These are phyloP conservation scores for Burhinus bistriatus DNA, from an alignment of 2,113 vertebrate genomes.

Conservation along the genomic window DNA sequence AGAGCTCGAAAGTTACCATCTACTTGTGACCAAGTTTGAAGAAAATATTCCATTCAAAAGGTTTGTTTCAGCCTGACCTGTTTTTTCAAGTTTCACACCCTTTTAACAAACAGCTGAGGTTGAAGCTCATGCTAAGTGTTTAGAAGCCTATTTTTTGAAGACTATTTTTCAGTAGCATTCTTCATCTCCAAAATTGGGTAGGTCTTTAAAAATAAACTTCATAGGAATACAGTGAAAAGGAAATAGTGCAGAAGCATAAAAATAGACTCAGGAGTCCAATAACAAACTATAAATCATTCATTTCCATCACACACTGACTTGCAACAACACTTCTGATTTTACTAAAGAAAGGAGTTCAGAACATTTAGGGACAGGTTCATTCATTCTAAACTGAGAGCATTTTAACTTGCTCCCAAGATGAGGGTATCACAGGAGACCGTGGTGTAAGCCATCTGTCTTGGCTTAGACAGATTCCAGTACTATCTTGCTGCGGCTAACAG, in stretches of 20 bases:
- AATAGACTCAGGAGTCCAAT: constrained; percentile 25
- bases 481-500: neutral
- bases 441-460: neutral
- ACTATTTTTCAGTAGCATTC: neutral
- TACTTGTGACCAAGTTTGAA: neutral
- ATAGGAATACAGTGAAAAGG: constrained; percentile 27
- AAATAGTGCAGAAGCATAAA: constrained; percentile 41
- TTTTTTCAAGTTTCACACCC: neutral
- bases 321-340: neutral
- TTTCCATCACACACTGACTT: constrained; percentile 12
- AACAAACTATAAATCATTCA: constrained; percentile 53
- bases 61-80: neutral
- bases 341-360: neutral
- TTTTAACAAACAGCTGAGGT: constrained; percentile 13
- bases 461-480: neutral
- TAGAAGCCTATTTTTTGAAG: neutral
- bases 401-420: neutral
- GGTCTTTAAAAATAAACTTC: constrained; percentile 56
- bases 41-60: neutral
- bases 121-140: constrained; percentile 7
- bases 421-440: neutral
- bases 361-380: neutral
- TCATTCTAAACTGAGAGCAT: neutral
- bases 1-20: neutral
- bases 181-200: constrained; percentile 8